phyloP scores from a whole-genome alignment of 2,888 invertebrate species.

The Agriopis marginaria region DNA sequence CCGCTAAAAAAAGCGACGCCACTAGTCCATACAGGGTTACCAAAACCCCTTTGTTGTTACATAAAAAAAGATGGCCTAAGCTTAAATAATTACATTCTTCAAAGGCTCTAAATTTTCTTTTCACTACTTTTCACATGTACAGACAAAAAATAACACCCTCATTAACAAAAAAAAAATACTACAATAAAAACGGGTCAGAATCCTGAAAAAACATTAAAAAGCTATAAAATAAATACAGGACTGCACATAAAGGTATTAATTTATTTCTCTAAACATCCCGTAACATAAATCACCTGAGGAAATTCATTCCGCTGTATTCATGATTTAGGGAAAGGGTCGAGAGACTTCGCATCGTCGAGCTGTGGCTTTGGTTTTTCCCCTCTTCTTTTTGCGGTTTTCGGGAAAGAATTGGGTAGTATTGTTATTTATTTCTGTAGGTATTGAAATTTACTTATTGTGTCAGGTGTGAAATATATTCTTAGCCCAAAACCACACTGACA shows the following conservation, averaged over 20 bases:
- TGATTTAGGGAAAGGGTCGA: conserved; percentile 27
- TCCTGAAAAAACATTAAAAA: conserved; percentile 7
- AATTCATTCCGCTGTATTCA: conserved; percentile 31
- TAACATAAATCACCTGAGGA: conserved; percentile 27
- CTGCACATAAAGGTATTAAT: conserved; percentile 11
- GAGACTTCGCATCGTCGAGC: background rate
- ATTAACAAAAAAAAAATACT: background rate
- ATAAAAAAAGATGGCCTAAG: too few species aligned
- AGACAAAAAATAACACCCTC: background rate
- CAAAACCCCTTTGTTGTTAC: too few species aligned
- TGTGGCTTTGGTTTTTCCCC: background rate
- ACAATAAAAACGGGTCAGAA: conserved; percentile 10
- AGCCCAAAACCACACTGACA: too few species aligned
- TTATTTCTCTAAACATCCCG: conserved; percentile 16
- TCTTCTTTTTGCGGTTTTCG: conserved; percentile 1
- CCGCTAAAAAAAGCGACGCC: too few species aligned
- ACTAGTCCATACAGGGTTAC: too few species aligned
- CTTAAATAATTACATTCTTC: too few species aligned
- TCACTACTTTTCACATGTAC: too few species aligned
- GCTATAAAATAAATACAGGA: conserved; percentile 12
- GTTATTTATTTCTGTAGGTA: conserved; percentile 6
- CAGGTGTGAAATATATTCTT: too few species aligned
- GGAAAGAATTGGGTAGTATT: background rate
- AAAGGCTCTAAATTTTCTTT: background rate
- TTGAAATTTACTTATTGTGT: too few species aligned